Percentiles rank a stretch among this genome's conserved stretches.
Conservation (phyloP, 2,888 invertebrate species). For the Rhopalosiphum nymphaeae region DNA sequence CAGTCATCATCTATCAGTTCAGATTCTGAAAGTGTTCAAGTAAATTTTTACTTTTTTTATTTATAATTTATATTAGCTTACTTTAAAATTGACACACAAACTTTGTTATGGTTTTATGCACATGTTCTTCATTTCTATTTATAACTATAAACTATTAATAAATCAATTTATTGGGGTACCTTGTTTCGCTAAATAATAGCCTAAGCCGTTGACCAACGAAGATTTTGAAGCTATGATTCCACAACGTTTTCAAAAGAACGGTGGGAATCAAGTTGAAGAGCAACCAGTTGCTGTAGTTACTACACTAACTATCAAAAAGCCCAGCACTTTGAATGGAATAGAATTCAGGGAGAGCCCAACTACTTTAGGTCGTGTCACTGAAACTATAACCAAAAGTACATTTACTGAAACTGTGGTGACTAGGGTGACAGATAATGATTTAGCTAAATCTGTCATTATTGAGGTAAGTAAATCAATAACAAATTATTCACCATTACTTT, state of each 20-base stretch:
- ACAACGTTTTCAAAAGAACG: slow-evolving; percentile 82
- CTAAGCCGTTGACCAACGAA: slow-evolving; percentile 91
- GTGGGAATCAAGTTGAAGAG: slow-evolving; percentile 68
- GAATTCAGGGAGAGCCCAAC: slow-evolving; percentile 87
- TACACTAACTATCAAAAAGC: slow-evolving; percentile 88
- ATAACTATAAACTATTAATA: slow-evolving; percentile 41
- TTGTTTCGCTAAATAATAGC: slow-evolving; percentile 69
- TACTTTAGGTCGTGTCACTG: slow-evolving; percentile 88
- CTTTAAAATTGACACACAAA: slow-evolving; percentile 62
- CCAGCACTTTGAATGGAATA: slow-evolving; percentile 77
- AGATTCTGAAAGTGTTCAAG: slow-evolving; percentile 62
- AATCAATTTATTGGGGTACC: slow-evolving; percentile 47
- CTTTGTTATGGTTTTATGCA: slow-evolving; percentile 51
- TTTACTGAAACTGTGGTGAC: slow-evolving; percentile 96
- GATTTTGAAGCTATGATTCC: slow-evolving; percentile 97
- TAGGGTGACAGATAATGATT: slow-evolving; percentile 91
- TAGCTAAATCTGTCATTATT: slow-evolving; percentile 86
- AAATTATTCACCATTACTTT: slow-evolving; percentile 3
- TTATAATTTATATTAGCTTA: slow-evolving; percentile 11
- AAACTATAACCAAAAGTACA: slow-evolving; percentile 95
- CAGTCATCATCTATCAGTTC: slow-evolving; percentile 67
- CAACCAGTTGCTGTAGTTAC: slow-evolving; percentile 75
- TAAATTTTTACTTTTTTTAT: slow-evolving; percentile 33
- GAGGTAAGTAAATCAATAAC: slow-evolving; percentile 78
- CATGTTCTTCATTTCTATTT: slow-evolving; percentile 45